phyloP scores from a whole-genome alignment of 2,113 vertebrate species.

The Anhinga rufa region DNA sequence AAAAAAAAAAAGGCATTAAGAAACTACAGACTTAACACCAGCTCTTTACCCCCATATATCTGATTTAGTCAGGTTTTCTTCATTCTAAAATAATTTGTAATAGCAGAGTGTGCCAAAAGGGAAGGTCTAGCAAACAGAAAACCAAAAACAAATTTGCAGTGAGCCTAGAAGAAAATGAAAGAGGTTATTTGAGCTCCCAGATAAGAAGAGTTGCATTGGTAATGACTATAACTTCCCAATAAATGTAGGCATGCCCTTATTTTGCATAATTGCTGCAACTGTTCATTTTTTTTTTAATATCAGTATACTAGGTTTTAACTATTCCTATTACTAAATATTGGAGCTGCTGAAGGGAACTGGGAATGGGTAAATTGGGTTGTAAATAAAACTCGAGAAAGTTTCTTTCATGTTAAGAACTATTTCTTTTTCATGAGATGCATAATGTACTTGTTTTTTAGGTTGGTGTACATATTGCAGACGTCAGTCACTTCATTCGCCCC shows the following conservation, averaged over 20 bases:
- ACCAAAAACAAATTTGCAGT: background rate
- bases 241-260: background rate
- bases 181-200: background rate
- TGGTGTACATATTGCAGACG: conserved; percentile 96
- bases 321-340: background rate
- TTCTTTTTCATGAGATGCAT: background rate
- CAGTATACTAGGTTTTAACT: background rate
- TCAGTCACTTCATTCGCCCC: conserved; percentile 96
- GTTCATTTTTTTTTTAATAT: background rate
- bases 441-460: conserved; percentile 71
- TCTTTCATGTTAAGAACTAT: background rate
- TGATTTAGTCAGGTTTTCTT: background rate
- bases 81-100: background rate
- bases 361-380: background rate
- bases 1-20: background rate
- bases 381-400: background rate
- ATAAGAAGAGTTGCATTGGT: background rate
- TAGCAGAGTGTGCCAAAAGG: background rate
- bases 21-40: background rate
- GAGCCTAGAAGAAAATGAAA: background rate
- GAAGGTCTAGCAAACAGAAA: background rate
- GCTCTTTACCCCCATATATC: background rate
- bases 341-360: background rate
- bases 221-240: background rate
- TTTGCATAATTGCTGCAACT: background rate